Conservation (phyloP, 2,888 invertebrate genomes). For the Napeogenes inachia region DNA sequence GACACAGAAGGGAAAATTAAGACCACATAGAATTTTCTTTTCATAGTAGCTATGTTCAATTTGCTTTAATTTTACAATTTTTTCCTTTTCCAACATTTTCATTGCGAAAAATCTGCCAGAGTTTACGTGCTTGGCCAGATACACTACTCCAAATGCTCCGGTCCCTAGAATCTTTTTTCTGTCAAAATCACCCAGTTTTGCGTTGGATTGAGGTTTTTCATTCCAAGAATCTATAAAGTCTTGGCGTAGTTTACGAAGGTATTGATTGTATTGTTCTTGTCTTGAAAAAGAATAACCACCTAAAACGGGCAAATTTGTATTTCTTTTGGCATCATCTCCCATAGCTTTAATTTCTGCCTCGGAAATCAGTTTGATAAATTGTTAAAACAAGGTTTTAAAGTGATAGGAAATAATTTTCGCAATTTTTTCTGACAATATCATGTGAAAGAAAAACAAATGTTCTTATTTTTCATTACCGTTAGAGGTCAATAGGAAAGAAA, state of each 20-base stretch:
- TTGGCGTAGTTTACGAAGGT: conserved; percentile 54
- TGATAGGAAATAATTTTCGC: conserved; percentile 23
- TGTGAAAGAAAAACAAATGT: too few species aligned
- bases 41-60: conserved; percentile 93
- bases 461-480: too few species aligned
- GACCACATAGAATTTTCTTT: conserved; percentile 89
- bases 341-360: conserved; percentile 32
- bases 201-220: conserved; percentile 44
- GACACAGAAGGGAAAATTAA: conserved; percentile 93
- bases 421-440: too few species aligned
- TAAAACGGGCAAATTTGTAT: conserved; percentile 30
- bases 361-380: conserved; percentile 24
- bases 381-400: conserved; percentile 40
- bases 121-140: conserved; percentile 79
- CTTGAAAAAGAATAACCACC: conserved; percentile 52
- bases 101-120: conserved; percentile 85
- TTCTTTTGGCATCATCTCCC: conserved; percentile 40
- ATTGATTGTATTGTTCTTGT: conserved; percentile 57
- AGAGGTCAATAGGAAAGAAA: too few species aligned
- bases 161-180: conserved; percentile 86
- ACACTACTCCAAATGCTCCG: conserved; percentile 94
- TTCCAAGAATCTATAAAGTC: conserved; percentile 67
- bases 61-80: conserved; percentile 91
- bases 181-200: conserved; percentile 80
- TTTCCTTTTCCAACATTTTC: conserved; percentile 92